Base-by-base conservation (phyloP, 2,888 invertebrate species). In the Rutpela maculata region DNA sequence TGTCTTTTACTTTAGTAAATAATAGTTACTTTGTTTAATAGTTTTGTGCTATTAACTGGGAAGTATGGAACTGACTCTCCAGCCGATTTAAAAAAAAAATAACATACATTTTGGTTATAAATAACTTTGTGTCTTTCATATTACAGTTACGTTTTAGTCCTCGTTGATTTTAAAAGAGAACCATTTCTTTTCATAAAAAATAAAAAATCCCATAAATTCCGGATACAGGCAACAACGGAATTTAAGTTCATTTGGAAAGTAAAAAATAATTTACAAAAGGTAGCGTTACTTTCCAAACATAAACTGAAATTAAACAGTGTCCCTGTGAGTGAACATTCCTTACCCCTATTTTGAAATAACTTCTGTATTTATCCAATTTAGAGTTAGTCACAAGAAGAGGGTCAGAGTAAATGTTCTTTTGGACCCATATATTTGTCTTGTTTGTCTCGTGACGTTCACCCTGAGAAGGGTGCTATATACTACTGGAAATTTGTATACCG, bases 341-440 rank as follows among this genome's bases (percentile, higher is more conserved):
- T 35, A 43, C 50, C 19, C 60, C 55, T 55, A 50, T 59, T 63
- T 50, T 18, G 50, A 63, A 72, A 63, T 72, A 63, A 72, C 72
- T 63, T 35, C 65, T 19, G 59, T 38, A 56, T 60, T 70, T 70
- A 70, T 60, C 38, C 60, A 43, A 19, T 22, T 60, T 60, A 70
- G 70, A 38, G 50, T 60, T 17, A 17, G 59, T 62, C 43, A 12
- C 60, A 22, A 43, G 60, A 60, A 43, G 60, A 60, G 70, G 70
- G 60, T 60, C 19, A 35, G 18, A 60, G 43, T 22, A 35, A 60
- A 60, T 43, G 60, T 60, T 70, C 59, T 60, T 18, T 35, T 60
- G 38, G 60, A 22, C 70, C 50, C 17, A 59, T 60, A 60, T 60
- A 70, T 70, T 60, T 70, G 56, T 43, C 70, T 59, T 70, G 70